These are phyloP conservation scores for Trichopria drosophilae DNA, from an alignment of 2,888 invertebrate species.

Conservation along the genomic window DNA sequence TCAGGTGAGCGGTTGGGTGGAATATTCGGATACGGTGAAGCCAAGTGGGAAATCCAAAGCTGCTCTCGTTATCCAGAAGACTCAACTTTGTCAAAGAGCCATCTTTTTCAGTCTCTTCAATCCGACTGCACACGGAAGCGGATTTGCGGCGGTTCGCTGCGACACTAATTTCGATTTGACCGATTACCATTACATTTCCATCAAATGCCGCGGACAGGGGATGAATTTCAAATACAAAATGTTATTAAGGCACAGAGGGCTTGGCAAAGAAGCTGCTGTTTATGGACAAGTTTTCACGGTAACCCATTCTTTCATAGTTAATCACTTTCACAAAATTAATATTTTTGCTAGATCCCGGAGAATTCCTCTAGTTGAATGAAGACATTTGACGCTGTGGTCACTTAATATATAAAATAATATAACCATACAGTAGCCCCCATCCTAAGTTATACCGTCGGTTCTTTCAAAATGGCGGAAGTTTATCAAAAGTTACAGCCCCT, in stretches of 20 bases:
- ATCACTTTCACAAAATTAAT: no score
- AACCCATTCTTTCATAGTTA: no score
- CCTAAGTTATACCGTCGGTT: no score
- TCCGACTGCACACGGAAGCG: constrained; percentile 70
- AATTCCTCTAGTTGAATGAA: no score
- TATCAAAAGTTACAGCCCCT: no score
- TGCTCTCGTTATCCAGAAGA: constrained; percentile 64
- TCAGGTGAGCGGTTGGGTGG: constrained; percentile 64
- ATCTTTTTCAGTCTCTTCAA: constrained; percentile 68
- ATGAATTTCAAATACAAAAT: constrained; percentile 65
- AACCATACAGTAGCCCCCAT: no score
- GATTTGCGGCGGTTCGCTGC: constrained; percentile 67
- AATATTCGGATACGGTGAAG: constrained; percentile 68
- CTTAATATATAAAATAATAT: no score
- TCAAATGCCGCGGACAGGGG: constrained; percentile 66
- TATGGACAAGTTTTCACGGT: constrained; percentile 63
- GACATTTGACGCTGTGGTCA: no score
- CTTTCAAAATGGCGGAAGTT: no score
- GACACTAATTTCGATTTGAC: constrained; percentile 61
- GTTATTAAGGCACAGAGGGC: constrained; percentile 64
- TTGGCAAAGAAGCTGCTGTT: constrained; percentile 64
- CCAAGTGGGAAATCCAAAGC: constrained; percentile 71
- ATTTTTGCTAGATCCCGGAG: no score
- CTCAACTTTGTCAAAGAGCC: constrained; percentile 64
- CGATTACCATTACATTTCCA: constrained; percentile 60